Conservation (phyloP, 1,140 invertebrate genomes). For the Agraylea sexmaculata region DNA sequence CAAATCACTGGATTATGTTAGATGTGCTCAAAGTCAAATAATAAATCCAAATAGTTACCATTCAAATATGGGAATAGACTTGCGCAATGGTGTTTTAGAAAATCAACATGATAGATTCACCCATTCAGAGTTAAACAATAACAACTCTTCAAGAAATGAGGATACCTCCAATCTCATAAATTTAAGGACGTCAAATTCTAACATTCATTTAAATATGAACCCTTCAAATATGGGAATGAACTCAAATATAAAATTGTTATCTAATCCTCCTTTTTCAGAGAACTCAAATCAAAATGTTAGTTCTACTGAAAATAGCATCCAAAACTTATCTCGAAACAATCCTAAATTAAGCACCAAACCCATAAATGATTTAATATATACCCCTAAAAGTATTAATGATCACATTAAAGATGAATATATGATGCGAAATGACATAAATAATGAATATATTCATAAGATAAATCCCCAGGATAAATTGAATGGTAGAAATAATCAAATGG, state of each 20-base stretch:
- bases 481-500: constrained; percentile 8
- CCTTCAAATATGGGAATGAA: constrained; percentile 10
- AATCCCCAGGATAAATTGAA: constrained; percentile 7
- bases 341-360: constrained; percentile 4
- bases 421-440: constrained; percentile 6
- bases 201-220: constrained; percentile 8
- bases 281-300: too few species aligned
- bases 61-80: constrained; percentile 18
- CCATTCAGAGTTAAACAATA: constrained; percentile 14
- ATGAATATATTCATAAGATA: constrained; percentile 13
- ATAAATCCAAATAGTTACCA: constrained; percentile 10
- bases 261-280: too few species aligned
- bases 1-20: constrained; percentile 13
- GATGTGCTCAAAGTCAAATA: constrained; percentile 13
- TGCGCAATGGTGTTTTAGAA: constrained; percentile 19
- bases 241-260: constrained; percentile 17
- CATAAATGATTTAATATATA: constrained; percentile 16
- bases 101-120: constrained; percentile 15
- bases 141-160: constrained; percentile 12
- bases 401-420: constrained; percentile 17
- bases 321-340: constrained; percentile 9
- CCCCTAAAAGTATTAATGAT: constrained; percentile 18
- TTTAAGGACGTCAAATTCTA: constrained; percentile 9
- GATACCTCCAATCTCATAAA: constrained; percentile 14
- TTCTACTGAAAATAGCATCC: constrained; percentile 9